Conservation (phyloP, 2,797 vertebrate species). For the Mycteria americana region DNA sequence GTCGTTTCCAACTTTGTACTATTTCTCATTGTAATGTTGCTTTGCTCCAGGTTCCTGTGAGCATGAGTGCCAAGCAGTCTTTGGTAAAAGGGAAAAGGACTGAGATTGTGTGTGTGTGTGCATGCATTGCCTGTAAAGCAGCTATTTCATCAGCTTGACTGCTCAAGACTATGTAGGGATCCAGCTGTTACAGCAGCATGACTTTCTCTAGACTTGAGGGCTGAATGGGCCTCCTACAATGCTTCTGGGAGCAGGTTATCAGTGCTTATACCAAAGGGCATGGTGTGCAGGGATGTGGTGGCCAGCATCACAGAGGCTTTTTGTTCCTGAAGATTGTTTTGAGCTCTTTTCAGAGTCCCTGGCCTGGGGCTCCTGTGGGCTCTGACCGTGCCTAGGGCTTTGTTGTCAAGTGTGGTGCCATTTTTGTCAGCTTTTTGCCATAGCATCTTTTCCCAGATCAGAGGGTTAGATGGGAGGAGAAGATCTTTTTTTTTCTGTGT, state of each 20-base stretch:
- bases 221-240: neutral
- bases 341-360: neutral
- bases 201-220: neutral
- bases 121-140: neutral
- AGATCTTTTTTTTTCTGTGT: neutral
- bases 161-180: neutral
- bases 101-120: neutral
- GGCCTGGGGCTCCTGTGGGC: neutral
- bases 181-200: neutral
- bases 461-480: neutral
- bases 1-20: rapidly evolving
- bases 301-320: neutral
- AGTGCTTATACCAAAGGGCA: rapidly evolving
- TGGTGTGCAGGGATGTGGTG: neutral
- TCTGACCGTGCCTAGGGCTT: neutral
- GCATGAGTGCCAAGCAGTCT: rapidly evolving
- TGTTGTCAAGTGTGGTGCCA: neutral
- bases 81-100: neutral
- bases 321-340: neutral
- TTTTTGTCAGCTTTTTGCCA: neutral
- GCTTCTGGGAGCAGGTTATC: neutral
- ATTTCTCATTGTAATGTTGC: rapidly evolving
- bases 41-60: neutral
- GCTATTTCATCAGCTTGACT: neutral
- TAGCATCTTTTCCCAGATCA: neutral